Percentiles rank a stretch among this genome's conserved stretches.
phyloP scores from a whole-genome alignment of 2,797 vertebrate species.

The Hypotaenidia philippensis region DNA sequence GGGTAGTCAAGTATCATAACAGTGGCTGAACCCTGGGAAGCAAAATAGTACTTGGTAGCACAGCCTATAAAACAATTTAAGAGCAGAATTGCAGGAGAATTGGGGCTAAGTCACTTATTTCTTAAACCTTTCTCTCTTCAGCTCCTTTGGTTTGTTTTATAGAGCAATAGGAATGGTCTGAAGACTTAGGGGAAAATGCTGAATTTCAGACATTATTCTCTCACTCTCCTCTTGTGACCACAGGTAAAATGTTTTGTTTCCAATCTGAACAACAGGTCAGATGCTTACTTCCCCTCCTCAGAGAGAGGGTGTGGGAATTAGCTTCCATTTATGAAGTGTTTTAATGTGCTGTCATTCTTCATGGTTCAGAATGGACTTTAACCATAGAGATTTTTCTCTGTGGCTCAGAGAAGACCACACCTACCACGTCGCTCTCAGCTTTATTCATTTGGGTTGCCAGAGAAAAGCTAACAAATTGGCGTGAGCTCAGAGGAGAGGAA shows the following conservation, averaged over 20 bases:
- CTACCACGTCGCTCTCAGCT: background rate
- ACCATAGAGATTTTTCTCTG: background rate
- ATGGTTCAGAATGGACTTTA: background rate
- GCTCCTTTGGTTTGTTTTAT: background rate
- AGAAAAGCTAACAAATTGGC: constrained; percentile 30
- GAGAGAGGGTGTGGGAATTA: background rate
- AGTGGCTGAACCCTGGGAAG: background rate
- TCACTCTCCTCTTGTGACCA: background rate
- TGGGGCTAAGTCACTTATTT: background rate
- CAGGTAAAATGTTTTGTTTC: constrained; percentile 8
- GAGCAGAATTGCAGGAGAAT: background rate
- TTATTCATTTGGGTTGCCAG: background rate
- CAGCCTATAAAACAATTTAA: background rate
- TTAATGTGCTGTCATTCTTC: background rate
- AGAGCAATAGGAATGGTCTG: background rate
- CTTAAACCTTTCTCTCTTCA: background rate
- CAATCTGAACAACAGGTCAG: background rate
- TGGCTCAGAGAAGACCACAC: background rate
- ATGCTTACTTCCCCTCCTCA: background rate
- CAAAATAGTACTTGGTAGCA: background rate
- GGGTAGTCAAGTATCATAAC: background rate
- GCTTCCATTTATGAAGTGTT: background rate
- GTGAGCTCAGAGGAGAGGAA: constrained; percentile 40
- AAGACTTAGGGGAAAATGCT: background rate
- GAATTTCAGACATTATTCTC: background rate